Conservation (phyloP, 2,888 invertebrate species). For the Drosophila imparisetae region DNA sequence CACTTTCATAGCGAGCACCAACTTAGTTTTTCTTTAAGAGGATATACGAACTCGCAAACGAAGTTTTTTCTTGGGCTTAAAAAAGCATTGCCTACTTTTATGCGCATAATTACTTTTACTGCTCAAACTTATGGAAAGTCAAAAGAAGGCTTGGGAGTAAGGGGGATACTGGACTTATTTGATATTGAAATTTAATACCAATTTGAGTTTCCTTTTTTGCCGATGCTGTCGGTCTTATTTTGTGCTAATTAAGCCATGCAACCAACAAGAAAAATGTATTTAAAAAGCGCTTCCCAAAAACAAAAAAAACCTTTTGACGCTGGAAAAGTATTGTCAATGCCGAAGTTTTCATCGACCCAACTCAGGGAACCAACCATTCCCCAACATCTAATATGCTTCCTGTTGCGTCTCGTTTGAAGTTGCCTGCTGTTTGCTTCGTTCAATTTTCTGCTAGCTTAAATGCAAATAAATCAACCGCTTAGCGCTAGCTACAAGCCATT, state of each 20-base stretch:
- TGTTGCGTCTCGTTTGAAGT: constrained; percentile 62
- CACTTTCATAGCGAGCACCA: not conserved
- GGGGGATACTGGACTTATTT: constrained; percentile 29
- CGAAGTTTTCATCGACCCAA: constrained; percentile 52
- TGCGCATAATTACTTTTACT: constrained; percentile 58
- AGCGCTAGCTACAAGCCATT: constrained; percentile 35
- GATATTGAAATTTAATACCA: constrained; percentile 69
- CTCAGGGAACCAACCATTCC: constrained; percentile 28
- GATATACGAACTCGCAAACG: not conserved
- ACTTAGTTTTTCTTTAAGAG: not conserved
- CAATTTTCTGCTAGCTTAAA: constrained; percentile 36
- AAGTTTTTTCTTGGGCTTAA: not conserved
- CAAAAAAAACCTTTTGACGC: constrained; percentile 20
- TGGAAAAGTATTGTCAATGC: constrained; percentile 36
- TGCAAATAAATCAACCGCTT: constrained; percentile 63
- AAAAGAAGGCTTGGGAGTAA: constrained; percentile 3
- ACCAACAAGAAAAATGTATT: constrained; percentile 24
- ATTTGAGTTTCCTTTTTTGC: constrained; percentile 47
- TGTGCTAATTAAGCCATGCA: constrained; percentile 64
- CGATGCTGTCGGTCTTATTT: constrained; percentile 49
- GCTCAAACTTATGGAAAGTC: constrained; percentile 18
- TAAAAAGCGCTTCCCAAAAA: constrained; percentile 18
- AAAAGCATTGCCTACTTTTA: constrained; percentile 53
- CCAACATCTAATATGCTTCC: constrained; percentile 43
- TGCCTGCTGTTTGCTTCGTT: constrained; percentile 46